Conservation (phyloP, 1,140 invertebrate species). For the Aphaenogaster ashmeadi region DNA sequence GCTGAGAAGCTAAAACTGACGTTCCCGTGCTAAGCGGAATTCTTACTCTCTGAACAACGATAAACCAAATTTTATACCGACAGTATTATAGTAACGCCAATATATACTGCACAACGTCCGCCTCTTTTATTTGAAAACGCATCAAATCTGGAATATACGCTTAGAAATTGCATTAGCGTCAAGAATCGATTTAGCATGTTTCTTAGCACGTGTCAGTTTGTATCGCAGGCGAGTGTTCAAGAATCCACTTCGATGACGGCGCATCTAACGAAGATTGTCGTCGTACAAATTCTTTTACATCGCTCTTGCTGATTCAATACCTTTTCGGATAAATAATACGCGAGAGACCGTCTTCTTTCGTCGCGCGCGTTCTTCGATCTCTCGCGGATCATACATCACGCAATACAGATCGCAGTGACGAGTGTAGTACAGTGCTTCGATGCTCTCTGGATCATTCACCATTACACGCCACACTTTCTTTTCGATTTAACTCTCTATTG, state of each 20-base stretch:
- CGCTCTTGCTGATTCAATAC: constrained; percentile 16
- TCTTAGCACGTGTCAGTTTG: neutral
- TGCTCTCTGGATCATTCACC: constrained; percentile 5
- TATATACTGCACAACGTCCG: neutral
- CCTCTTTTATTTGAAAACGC: neutral
- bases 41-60: neutral
- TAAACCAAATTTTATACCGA: constrained; percentile 22
- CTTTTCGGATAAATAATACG: constrained; percentile 10
- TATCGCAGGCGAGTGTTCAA: neutral
- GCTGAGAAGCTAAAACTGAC: constrained; percentile 36
- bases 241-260: constrained; percentile 26
- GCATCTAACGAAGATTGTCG: constrained; percentile 13
- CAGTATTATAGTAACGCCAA: neutral
- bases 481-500: constrained; percentile 31
- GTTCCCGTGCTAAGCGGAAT: constrained; percentile 3
- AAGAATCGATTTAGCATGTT: constrained; percentile 11
- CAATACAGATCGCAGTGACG: neutral
- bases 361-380: neutral
- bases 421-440: neutral
- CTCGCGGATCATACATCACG: neutral
- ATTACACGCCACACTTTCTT: constrained; percentile 10
- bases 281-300: constrained; percentile 28
- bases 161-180: neutral
- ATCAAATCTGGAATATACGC: neutral
- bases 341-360: neutral